Percentiles rank a stretch among this genome's conserved stretches.
Conservation (phyloP, 2,113 vertebrate species). For the Dasyurus viverrinus region DNA sequence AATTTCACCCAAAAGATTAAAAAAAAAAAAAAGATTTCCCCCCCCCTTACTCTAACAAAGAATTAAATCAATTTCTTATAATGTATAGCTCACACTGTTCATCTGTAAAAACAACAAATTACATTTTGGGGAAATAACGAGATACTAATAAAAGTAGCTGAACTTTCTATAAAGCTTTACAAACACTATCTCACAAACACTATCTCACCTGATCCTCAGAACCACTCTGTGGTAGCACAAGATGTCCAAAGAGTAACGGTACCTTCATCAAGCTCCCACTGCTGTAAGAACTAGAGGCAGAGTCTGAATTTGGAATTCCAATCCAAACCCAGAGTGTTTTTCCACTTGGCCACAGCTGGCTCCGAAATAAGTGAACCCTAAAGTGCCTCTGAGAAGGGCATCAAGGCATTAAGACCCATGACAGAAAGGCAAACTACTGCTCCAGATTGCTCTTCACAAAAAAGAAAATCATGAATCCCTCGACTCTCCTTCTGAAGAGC, state of each 20-base stretch:
- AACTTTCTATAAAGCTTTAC: neutral
- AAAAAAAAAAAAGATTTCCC: neutral
- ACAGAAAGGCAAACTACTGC: neutral
- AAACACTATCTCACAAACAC: no score
- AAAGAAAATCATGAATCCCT: neutral
- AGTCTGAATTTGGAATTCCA: neutral
- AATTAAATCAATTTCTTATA: slow-evolving; percentile 34
- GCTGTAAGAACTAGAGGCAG: neutral
- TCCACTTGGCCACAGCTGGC: neutral
- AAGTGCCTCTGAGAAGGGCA: neutral
- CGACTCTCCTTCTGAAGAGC: neutral
- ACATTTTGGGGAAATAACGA: neutral
- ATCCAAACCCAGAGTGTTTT: neutral
- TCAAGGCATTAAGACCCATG: neutral
- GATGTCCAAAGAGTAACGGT: neutral
- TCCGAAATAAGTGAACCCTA: neutral
- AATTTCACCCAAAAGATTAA: slow-evolving; percentile 42
- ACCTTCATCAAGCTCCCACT: neutral
- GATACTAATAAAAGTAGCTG: neutral
- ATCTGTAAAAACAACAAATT: neutral
- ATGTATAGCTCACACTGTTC: slow-evolving; percentile 32
- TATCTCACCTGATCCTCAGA: neutral
- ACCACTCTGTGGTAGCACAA: neutral
- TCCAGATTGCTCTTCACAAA: neutral
- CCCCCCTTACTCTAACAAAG: neutral